Base-by-base conservation (phyloP, 2,888 invertebrate genomes). In the Hemistola chrysoprasaria region DNA sequence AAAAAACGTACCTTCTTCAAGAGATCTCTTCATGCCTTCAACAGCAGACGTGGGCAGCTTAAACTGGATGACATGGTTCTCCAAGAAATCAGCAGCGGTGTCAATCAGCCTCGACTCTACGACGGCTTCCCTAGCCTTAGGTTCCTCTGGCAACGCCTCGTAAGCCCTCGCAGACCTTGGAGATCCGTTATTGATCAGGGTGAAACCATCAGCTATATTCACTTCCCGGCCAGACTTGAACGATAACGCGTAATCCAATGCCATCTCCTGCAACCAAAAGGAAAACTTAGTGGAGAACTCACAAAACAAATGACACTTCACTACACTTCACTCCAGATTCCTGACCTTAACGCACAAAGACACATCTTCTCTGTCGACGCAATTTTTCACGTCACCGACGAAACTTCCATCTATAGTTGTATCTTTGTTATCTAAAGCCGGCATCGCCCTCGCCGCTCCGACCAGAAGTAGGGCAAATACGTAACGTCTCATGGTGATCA, bases 11-110 rank as follows among this genome's bases (percentile, higher is more conserved):
- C 95, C 95, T 93, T 95, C 95, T 65, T 95, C 95, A 45, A 95
- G 90, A 21, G 95, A 94, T 47, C 94, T 92, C 72, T 93, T 93
- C 88, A 95, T 92, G 69, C 95, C 95, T 56, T 93, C 91, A 57
- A 94, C 91, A 40, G 93, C 90, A 25, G 92, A 91, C 47, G 92
- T 92, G 22, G 95, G 95, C 27, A 96, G 87, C 71, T 93, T 94
- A 71, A 96, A 92, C 77, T 96, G 95, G 53, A 96, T 90, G 21
- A 95, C 94, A 76, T 95, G 95, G 50, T 94, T 93, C 60, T 94
- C 93, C 57, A 96, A 85, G 90, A 95, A 95, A 56, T 94, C 92
- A 54, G 94, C 92, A 36, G 95, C 91, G 50, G 93, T 92, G 65
- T 96, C 95, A 40, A 95, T 89, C 48, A 96, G 88, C 50, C 95